Base-by-base conservation (phyloP, 2,797 vertebrate species). In the Syngnathus acus region DNA sequence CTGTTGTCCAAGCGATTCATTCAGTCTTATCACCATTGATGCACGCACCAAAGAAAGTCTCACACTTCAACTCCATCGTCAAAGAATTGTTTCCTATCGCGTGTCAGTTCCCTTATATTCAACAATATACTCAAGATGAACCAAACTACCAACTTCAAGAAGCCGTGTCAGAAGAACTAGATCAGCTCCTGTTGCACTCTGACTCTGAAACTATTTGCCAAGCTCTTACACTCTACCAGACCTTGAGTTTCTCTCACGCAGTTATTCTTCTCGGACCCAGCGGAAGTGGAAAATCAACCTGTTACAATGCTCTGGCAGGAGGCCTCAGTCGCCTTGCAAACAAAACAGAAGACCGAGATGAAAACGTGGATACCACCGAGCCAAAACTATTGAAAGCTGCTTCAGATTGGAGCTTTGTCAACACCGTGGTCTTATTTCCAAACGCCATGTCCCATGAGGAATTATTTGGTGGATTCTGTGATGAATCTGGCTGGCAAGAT, bases 241-340 rank as follows among this genome's bases (percentile, higher is more conserved):
- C 89, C 2, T 54, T 95, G 65, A 85, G 72, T 61, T 72, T 51
- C 3, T 82, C 87, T 51, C 72, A 72, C 0, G 87, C 90, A 4
- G 80, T 94, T 65, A 68, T 95, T 17, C 89, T 97, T 32, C 67
- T 94, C n/a, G 95, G 95, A 5, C 89, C 90, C 2, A 53, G 86
- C 0, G 95, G 94, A 9, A 92, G 93, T 55, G 94, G 94, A 50
- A 97, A 95, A 74, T 94, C 92, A 23, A 87, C 89, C 39, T 90
- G 90, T 69, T 92, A 92, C 89, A 72, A 45, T 23, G 73, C 78
- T 74, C 79, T 97, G 43, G 90, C 90, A 66, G 89, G 82, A 70
- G 91, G 91, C 7, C 78, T 93, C 53, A 90, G 88, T 69, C 76
- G 58, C 53, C 78, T 93, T 76, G 87, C 87, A 62, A 72, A 74